Conservation (phyloP, 2,797 vertebrate genomes). For the Channa striata region DNA sequence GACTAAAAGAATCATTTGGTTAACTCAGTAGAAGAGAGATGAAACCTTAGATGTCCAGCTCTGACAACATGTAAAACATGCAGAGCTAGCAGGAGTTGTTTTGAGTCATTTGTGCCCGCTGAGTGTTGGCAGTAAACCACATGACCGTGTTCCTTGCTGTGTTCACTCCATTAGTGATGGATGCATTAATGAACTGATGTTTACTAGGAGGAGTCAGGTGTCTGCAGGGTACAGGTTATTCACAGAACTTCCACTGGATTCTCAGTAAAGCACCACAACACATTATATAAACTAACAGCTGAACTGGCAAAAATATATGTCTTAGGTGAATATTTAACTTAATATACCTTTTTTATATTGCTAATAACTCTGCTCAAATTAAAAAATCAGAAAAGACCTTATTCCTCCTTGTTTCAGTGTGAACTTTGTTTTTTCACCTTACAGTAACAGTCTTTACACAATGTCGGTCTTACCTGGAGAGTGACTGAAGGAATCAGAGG, state of each 20-base stretch:
- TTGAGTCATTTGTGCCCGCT: slow-evolving; percentile 33
- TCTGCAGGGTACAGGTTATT: slow-evolving; percentile 33
- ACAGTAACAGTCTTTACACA: background rate
- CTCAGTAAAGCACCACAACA: slow-evolving; percentile 48
- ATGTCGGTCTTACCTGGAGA: slow-evolving; percentile 87
- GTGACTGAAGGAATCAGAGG: slow-evolving; percentile 86
- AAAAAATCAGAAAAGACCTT: too few species aligned
- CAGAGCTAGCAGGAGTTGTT: slow-evolving; percentile 40
- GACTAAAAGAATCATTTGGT: slow-evolving; percentile 38
- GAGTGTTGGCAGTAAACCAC: slow-evolving; percentile 28
- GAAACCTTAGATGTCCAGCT: slow-evolving; percentile 40
- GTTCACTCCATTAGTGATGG: slow-evolving; percentile 58
- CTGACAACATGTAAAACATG: slow-evolving; percentile 43
- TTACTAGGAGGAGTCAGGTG: slow-evolving; percentile 61
- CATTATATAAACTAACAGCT: slow-evolving; percentile 30
- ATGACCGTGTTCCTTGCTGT: slow-evolving; percentile 45
- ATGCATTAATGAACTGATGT: slow-evolving; percentile 67
- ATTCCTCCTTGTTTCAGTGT: background rate
- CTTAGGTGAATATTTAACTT: slow-evolving; percentile 2
- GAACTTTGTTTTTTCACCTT: background rate
- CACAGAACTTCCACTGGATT: slow-evolving; percentile 50
- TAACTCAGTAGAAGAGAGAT: slow-evolving; percentile 32
- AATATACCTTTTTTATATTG: background rate
- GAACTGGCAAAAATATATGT: background rate
- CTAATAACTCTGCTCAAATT: too few species aligned